These are phyloP conservation scores for Eclectus roratus DNA, from an alignment of 2,113 vertebrate genomes.

Conservation along the genomic window DNA sequence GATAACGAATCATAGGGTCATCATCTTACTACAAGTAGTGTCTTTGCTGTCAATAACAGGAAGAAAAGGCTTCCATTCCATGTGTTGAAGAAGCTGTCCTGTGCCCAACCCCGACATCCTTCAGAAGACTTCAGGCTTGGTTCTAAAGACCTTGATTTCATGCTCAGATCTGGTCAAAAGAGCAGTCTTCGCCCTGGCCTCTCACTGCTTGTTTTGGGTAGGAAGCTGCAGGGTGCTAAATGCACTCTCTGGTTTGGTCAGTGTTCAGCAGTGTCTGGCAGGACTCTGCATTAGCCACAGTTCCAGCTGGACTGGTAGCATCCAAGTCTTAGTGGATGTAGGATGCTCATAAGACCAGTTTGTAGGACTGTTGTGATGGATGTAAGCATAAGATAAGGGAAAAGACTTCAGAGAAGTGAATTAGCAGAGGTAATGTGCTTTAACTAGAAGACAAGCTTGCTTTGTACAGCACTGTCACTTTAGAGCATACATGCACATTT, in stretches of 20 bases:
- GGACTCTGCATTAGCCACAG: background rate
- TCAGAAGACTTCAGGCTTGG: background rate
- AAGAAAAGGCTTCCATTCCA: background rate
- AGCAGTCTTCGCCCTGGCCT: background rate
- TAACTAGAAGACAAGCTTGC: background rate
- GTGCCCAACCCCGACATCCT: background rate
- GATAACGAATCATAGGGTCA: background rate
- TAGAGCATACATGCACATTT: fast-evolving
- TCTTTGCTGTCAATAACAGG: background rate
- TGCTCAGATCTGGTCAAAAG: background rate
- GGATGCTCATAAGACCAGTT: background rate
- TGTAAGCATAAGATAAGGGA: fast-evolving
- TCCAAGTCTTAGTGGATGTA: background rate
- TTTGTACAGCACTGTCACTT: background rate
- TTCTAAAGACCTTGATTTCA: background rate
- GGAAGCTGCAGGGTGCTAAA: background rate
- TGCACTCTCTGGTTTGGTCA: too few relatives aligned
- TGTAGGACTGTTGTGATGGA: fast-evolving
- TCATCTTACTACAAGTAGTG: background rate
- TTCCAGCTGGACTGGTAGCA: background rate
- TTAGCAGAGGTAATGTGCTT: background rate
- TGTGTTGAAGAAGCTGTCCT: fast-evolving
- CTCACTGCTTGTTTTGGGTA: background rate
- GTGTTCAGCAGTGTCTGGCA: background rate
- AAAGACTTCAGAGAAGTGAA: background rate